Evolutionary conservation across 2,888 invertebrate species (phyloP).

Genomic region (Acleris laterana): DNA sequence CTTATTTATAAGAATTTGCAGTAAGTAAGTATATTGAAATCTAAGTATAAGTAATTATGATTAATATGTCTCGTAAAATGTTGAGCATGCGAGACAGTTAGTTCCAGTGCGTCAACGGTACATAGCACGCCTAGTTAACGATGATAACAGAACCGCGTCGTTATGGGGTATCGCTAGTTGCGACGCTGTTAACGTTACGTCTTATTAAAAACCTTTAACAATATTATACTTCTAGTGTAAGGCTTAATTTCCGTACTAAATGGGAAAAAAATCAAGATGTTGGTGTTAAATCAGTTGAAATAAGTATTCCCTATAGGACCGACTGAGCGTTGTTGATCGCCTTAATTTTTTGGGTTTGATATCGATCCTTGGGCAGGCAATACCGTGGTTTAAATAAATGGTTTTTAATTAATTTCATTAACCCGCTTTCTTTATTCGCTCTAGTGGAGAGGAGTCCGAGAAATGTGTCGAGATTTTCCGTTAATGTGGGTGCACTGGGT

Average conservation of each 20-base stretch:
- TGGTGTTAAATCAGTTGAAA: too few species aligned
- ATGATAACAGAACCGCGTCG: conserved; percentile 17
- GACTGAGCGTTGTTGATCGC: too few species aligned
- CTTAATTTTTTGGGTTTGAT: too few species aligned
- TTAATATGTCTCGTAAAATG: too few species aligned
- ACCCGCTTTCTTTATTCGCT: conserved; percentile 77
- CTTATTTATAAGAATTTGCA: too few species aligned
- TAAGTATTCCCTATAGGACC: too few species aligned
- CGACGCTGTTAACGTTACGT: conserved; percentile 7
- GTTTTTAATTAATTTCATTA: conserved; percentile 55
- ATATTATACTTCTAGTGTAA: background rate
- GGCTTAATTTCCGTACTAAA: too few species aligned
- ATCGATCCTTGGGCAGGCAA: conserved; percentile 2
- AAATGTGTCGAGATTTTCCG: conserved; percentile 80
- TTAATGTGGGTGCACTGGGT: conserved; percentile 70
- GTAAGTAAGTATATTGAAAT: too few species aligned
- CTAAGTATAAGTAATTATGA: too few species aligned
- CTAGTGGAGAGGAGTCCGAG: conserved; percentile 73
- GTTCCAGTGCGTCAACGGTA: conserved; percentile 4
- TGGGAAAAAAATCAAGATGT: too few species aligned
- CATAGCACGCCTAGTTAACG: conserved; percentile 27
- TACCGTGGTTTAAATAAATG: conserved; percentile 21
- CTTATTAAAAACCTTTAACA: conserved; percentile 5
- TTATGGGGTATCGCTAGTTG: conserved; percentile 18
- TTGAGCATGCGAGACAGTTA: background rate